Base-by-base conservation (phyloP, 2,797 vertebrate species). In the Aeoliscus strigatus region DNA sequence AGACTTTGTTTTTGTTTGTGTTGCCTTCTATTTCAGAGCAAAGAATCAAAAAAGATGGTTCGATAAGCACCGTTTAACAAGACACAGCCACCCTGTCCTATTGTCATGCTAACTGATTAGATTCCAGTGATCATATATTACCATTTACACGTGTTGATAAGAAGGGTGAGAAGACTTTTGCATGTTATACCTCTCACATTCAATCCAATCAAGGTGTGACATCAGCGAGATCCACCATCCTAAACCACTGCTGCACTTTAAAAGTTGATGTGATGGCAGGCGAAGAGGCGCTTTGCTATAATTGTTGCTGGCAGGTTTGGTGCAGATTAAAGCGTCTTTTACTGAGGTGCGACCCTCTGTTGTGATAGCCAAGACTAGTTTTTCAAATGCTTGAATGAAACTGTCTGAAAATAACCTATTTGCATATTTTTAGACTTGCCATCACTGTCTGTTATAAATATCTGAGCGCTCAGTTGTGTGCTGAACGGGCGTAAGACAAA, bases 341-440 rank as follows among this genome's bases (percentile, higher is more conserved):
- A 48, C 60, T 39, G 44, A 43, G 57, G 54, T 53, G 60, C 62
- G 60, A 58, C 70, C 55, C 26, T 44, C 44, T 48, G 59, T 52
- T 72, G 56, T 62, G 62, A 8, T 9, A 48, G 27, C 41, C 54
- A 70, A 21, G 60, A 63, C 60, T 59, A 13, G 41, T 23, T 16
- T 66, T 65, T 42, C 36, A 65, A 73, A 60, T 11, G 39, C 32
- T 61, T 79, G 70, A 82, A 79, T 81, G 69, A 66, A 80, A 64
- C 30, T 7, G 26, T 27, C 69, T 76, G 43, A 73, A 83, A 82
- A 82, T 82, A 83, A 67, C 12, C 34, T 17, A 47, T 73, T 72
- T 70, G 45, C 66, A 73, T 81, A 85, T 82, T 80, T 83, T 75
- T 80, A 78, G 70, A 61, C 46, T 50, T 48, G 31, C 63, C 60